Base-by-base conservation (phyloP, 64 coral and sea anemone genomes). In the Astreopora myriophthalma region DNA sequence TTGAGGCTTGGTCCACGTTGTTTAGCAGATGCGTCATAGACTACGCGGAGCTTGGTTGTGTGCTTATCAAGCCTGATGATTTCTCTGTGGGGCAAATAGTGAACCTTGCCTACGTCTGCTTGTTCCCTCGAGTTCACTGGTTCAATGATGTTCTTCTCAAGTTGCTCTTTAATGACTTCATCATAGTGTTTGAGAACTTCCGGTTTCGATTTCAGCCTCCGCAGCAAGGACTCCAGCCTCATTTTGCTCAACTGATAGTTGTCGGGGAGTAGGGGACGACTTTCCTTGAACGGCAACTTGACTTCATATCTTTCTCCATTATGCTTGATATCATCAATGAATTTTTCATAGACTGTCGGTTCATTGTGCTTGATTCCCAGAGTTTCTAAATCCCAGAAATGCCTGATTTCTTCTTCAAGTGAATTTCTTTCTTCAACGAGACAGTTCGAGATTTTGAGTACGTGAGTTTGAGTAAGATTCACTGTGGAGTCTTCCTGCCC, bases 391-490 rank as follows among this genome's bases (percentile, higher is more conserved):
- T 90, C 75, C 88, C 75, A 90, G 6, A 90, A 76, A 13, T 74
- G 37, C 34, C 62, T 88, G 49, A 88, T 60, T 75, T 74, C 40
- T 8, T 30, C 31, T 26, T 51, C n/a, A n/a, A n/a, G n/a, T n/a
- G n/a, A n/a, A n/a, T n/a, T n/a, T n/a, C n/a, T n/a, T n/a, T n/a
- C n/a, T n/a, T n/a, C n/a, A n/a, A n/a, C n/a, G n/a, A n/a, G n/a
- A n/a, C n/a, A n/a, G n/a, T n/a, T n/a, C n/a, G 23, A 31, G 64
- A 2, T 57, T 63, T 51, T 60, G 30, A 85, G 79, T 29, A 92
- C 90, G 85, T 92, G 79, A n/a, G n/a, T n/a, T n/a, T n/a, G n/a
- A 6, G 78, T 63, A 17, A 85, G 67, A 34, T 92, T 92, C 20
- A 84, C 66, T 31, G 77, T 83, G 9, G 64, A 71, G 36, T 6